Conservation (phyloP, 2,797 vertebrate genomes). For the Danio kyathit region DNA sequence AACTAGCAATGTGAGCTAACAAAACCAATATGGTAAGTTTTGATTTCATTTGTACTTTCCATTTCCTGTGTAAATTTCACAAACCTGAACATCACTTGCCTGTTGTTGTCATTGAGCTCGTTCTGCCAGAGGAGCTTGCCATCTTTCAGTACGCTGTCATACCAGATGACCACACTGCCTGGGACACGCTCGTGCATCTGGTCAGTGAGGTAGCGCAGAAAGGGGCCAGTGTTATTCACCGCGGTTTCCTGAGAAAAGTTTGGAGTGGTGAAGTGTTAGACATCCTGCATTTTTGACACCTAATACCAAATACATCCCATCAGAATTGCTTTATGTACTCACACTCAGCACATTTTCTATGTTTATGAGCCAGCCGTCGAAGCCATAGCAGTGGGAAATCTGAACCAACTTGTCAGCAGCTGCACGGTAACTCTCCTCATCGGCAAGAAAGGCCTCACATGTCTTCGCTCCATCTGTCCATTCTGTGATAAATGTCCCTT, state of each 20-base stretch:
- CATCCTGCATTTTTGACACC: background rate
- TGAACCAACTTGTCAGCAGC: conserved; percentile 88
- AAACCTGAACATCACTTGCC: conserved; percentile 71
- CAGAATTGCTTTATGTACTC: conserved; percentile 67
- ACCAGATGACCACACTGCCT: conserved; percentile 90
- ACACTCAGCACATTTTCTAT: conserved; percentile 92
- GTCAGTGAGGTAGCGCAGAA: conserved; percentile 85
- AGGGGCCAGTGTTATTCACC: conserved; percentile 77
- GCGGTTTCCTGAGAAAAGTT: conserved; percentile 69
- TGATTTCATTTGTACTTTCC: background rate
- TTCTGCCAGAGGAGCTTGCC: conserved; percentile 91
- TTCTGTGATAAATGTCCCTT: conserved; percentile 96
- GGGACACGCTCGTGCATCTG: conserved; percentile 81
- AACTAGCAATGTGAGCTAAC: too few species aligned
- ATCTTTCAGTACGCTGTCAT: conserved; percentile 85
- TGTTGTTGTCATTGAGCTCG: conserved; percentile 87
- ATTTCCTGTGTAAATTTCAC: background rate
- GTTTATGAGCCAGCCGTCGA: conserved; percentile 96
- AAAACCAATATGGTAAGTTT: too few species aligned
- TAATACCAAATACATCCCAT: background rate
- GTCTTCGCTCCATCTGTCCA: conserved; percentile 79
- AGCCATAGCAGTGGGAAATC: conserved; percentile 84
- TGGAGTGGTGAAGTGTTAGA: background rate
- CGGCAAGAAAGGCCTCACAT: conserved; percentile 87
- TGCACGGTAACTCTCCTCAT: conserved; percentile 75